Base-by-base conservation (phyloP, 2,113 vertebrate genomes). In the Psammodynastes pulverulentus region DNA sequence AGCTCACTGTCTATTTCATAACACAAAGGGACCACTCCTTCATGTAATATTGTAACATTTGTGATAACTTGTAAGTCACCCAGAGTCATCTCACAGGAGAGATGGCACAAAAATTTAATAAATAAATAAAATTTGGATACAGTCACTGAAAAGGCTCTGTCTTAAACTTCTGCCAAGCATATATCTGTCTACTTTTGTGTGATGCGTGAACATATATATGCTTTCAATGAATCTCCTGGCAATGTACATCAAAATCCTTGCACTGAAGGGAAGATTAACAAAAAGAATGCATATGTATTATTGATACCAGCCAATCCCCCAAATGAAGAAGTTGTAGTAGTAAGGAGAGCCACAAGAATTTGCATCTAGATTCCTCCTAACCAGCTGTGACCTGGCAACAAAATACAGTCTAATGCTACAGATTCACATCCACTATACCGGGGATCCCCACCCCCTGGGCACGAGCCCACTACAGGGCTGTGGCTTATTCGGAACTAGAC, bases 401-500 rank as follows among this genome's bases (percentile, higher is more conserved):
- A 79, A 34, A 72, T 7, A 79, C 67, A 79, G 67, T 9, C 9
- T 48, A 7, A 24, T 87, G 21, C 46, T 9, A 7, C 13, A n/a
- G 26, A 23, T 4, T 54, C 49, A 88, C 5, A 17, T 21, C 9
- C 17, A 34, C 53, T 54, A 54, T 54, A 54, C 53, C 6, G 8
- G 53, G 21, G 53, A 21, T 54, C 21, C 53, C 53, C 21, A 54
- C 23, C 53, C 9, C 24, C 62, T 67, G 62, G 29, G 62, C 10
- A 4, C 2, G 0, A 1, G 23, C 7, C 56, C 24, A 26, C 3
- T 26, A 58, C 7, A 1, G 1, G 24, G 8, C 8, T 8, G 9
- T 67, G 29, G 62, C 29, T 12, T 67, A 67, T n/a, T 67, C 12
- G 1, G 29, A 67, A 67, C 12, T 67, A 29, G 29, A 12, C 4